Percentiles rank a stretch among this genome's conserved stretches.
Evolutionary conservation across 2,797 vertebrate species (phyloP).

Genomic region (Sebastes iracundus): DNA sequence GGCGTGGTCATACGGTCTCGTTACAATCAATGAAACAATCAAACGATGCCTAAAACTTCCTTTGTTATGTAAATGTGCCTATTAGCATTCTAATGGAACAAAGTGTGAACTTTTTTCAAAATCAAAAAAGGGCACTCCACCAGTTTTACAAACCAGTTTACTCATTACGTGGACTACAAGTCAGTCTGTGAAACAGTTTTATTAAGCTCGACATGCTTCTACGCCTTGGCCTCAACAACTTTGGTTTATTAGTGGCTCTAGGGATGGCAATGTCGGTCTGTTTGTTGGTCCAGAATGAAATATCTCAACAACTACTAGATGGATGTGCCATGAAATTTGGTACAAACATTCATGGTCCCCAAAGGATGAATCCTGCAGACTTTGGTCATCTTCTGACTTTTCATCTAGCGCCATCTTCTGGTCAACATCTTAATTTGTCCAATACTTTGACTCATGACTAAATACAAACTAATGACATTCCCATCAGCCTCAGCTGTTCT

Average conservation of each 20-base stretch:
- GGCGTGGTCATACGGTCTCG: not conserved
- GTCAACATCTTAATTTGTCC: not conserved
- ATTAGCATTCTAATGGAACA: not conserved
- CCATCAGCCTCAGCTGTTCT: not conserved
- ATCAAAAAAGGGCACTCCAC: too few species aligned
- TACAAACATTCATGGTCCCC: not conserved
- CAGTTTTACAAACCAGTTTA: not conserved
- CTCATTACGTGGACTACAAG: not conserved
- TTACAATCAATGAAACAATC: not conserved
- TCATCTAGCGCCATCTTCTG: not conserved
- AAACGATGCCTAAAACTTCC: not conserved
- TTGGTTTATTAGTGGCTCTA: too few species aligned
- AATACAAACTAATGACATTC: not conserved
- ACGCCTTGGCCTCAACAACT: not conserved
- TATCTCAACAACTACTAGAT: not conserved
- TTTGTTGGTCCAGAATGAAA: not conserved
- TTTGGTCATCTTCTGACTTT: not conserved
- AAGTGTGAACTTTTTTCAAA: not conserved
- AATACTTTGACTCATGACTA: not conserved
- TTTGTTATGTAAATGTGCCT: not conserved
- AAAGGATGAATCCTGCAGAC: not conserved
- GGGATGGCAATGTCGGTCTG: not conserved
- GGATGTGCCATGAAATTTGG: fast-evolving
- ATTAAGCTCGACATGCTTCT: not conserved
- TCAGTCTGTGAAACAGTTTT: not conserved